Percentiles rank a stretch among this genome's conserved stretches.
phyloP scores from a whole-genome alignment of 2,113 vertebrate genomes.

The Pseudopodoces humilis region DNA sequence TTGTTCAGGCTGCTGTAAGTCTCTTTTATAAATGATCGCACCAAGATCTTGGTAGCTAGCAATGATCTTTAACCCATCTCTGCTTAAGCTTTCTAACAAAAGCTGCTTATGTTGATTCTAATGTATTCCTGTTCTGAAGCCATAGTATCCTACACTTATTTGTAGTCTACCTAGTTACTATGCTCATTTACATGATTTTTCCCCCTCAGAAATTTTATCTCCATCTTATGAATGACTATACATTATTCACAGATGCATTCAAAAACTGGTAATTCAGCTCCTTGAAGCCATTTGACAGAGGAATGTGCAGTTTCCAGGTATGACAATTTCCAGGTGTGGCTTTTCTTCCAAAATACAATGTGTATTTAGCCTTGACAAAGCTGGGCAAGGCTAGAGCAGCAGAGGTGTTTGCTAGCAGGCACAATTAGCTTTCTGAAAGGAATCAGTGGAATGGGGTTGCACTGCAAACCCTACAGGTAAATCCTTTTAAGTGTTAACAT shows the following conservation, averaged over 20 bases:
- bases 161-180: neutral
- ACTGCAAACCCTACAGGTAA: neutral
- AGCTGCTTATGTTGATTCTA: neutral
- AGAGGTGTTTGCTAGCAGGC: neutral
- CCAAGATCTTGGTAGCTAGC: neutral
- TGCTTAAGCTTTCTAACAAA: neutral
- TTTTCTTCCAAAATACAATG: neutral
- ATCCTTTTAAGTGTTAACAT: neutral
- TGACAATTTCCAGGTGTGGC: neutral
- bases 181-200: neutral
- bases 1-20: neutral
- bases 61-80: neutral
- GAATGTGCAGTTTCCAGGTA: neutral
- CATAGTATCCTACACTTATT: neutral
- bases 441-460: neutral
- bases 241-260: neutral
- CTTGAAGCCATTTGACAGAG: neutral
- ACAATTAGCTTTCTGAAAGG: neutral
- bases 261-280: neutral
- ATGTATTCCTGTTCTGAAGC: neutral
- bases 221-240: neutral
- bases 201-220: neutral
- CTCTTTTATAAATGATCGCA: neutral
- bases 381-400: neutral
- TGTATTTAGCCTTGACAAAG: neutral